Base-by-base conservation (phyloP, 2,113 vertebrate genomes). In the Gymnarchus niloticus region DNA sequence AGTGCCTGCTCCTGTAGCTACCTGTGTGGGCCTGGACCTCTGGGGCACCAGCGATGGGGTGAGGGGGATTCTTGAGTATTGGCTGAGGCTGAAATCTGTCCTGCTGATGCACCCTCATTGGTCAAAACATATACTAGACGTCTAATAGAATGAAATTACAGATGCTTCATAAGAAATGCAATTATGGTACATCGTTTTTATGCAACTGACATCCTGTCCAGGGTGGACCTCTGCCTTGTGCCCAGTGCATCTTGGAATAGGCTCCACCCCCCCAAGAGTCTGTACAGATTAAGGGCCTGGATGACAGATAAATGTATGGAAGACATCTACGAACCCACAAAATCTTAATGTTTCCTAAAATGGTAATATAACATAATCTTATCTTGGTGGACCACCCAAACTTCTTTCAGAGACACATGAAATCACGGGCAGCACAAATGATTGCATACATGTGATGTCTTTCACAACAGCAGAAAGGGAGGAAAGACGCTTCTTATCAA, bases 391-490 rank as follows among this genome's bases (percentile, higher is more conserved):
- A 81, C 44, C 6, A 21, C 17, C 17, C 56, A 56, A 59, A 25
- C 9, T 57, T n/a, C 28, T 21, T 4, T 21, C 17, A 9, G 56
- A 83, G 73, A 23, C 6, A 56, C 48, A 3, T 19, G n/a, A 57
- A 59, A 56, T 19, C 52, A 44, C 14, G 21, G 33, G 57, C 19
- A 56, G 37, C 28, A 56, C 28, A 81, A 78, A 78, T 78, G 44
- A 48, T 78, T 56, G 9, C 54, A 37, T 44, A 77, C 65, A 54
- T 33, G 49, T 10, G n/a, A 73, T 59, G 37, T 76, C 52, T 85
- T 57, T 80, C 84, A 56, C 83, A 86, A 83, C 61, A 54, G 83
- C 83, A 81, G 3, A 25, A 85, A 37, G 59, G 69, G 82, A 83
- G 41, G 46, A 57, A 61, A 46, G 37, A 10, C 7, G 17, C 1